A percentile compares a stretch with the other conserved stretches of the same genome.
phyloP scores from a whole-genome alignment of 2,797 vertebrate species.

The Liasis olivaceus region DNA sequence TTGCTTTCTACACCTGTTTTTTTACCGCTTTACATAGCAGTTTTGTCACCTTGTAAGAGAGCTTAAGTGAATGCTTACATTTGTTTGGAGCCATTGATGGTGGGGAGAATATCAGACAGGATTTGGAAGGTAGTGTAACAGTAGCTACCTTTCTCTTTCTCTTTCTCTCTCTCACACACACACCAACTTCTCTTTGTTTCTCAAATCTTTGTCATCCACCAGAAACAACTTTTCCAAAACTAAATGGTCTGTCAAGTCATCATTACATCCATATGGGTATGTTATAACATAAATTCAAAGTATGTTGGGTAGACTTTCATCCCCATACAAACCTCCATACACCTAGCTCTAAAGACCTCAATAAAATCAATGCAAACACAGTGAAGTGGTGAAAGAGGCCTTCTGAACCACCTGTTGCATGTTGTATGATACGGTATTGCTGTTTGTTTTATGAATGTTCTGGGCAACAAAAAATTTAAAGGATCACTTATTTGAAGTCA shows the following conservation, averaged over 20 bases:
- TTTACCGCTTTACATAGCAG: not conserved
- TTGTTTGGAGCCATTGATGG: not conserved
- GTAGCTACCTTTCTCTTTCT: not conserved
- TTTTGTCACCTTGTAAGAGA: not conserved
- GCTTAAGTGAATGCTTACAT: not conserved
- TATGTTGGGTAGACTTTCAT: not conserved
- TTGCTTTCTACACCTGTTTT: not conserved
- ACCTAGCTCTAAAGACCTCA: not conserved
- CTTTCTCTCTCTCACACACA: not conserved
- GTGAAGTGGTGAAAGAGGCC: not conserved
- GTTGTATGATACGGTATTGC: not conserved
- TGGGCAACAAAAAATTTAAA: not conserved
- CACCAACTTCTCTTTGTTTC: not conserved
- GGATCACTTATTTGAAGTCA: not conserved
- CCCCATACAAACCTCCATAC: not conserved
- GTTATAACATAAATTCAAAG: not conserved
- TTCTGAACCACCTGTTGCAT: not conserved
- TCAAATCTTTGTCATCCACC: not conserved
- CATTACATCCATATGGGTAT: not conserved
- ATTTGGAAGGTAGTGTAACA: not conserved
- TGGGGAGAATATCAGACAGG: not conserved
- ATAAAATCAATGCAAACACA: not conserved
- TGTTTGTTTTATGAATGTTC: not conserved
- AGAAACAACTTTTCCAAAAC: not conserved
- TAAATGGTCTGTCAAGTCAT: not conserved